Percentiles rank a stretch among this genome's conserved stretches.
phyloP scores from a whole-genome alignment of 2,797 vertebrate species.

The Borostomias antarcticus region DNA sequence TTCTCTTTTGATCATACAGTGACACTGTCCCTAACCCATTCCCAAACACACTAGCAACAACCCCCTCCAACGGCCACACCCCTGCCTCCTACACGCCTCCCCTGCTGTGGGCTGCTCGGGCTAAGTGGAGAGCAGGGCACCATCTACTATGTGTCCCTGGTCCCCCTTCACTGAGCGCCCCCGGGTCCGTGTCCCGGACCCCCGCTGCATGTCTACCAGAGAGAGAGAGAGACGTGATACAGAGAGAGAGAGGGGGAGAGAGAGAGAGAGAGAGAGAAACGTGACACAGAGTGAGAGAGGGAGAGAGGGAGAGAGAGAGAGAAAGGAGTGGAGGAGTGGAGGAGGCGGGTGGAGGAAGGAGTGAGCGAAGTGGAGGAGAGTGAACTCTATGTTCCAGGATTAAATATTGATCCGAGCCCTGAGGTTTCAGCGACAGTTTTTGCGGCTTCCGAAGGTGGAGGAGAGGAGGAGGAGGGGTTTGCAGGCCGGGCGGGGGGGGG shows the following conservation, averaged over 20 bases:
- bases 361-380: slow-evolving; percentile 6
- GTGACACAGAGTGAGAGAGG: background rate
- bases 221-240: background rate
- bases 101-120: slow-evolving; percentile 38
- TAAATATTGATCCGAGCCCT: slow-evolving; percentile 69
- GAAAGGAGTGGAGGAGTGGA: slow-evolving; percentile 39
- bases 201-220: no score
- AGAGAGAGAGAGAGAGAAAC: slow-evolving; percentile 10
- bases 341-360: background rate
- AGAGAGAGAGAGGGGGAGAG: slow-evolving; percentile 36
- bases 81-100: slow-evolving; percentile 20
- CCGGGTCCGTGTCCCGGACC: no score
- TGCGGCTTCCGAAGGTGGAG: slow-evolving; percentile 42
- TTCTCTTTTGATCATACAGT: background rate
- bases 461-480: slow-evolving; percentile 31
- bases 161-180: no score
- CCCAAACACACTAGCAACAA: background rate
- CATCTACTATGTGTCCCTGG: slow-evolving; percentile 22
- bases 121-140: slow-evolving; percentile 45
- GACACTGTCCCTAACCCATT: no score
- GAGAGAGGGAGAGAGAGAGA: slow-evolving; percentile 17
- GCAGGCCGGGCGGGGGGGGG: no score
- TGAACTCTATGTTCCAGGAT: slow-evolving; percentile 52
- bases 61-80: background rate
- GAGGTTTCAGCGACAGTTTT: slow-evolving; percentile 62